Evolutionary conservation across 2,797 vertebrate species (phyloP).

Genomic region (Cryptoprocta ferox): DNA sequence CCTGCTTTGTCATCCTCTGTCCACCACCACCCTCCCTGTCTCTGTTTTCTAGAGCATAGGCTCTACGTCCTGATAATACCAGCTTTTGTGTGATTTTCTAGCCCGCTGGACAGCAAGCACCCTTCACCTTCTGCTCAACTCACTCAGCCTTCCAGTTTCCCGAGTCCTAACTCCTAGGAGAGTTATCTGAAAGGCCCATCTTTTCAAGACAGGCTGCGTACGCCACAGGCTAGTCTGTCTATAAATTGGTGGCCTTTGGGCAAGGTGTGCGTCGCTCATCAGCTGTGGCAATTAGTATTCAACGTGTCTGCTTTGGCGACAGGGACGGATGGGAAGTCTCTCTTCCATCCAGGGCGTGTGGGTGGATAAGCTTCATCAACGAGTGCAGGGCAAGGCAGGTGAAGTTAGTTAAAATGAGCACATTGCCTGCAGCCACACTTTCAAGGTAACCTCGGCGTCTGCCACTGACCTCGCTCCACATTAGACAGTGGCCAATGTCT

Average conservation of each 20-base stretch:
- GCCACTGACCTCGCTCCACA: background rate
- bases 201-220: background rate
- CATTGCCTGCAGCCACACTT: background rate
- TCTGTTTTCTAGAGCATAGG: background rate
- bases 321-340: background rate
- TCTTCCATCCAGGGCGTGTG: background rate
- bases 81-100: background rate
- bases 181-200: background rate
- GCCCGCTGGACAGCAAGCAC: background rate
- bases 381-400: background rate
- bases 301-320: background rate
- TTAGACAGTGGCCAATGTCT: conserved; percentile 13
- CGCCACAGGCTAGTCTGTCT: background rate
- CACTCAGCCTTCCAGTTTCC: background rate
- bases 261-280: background rate
- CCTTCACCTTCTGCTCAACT: background rate
- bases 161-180: background rate
- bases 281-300: background rate
- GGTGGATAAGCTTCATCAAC: background rate
- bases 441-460: background rate
- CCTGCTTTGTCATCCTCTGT: background rate
- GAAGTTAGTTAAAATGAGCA: background rate
- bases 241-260: background rate
- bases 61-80: background rate
- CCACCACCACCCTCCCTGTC: background rate